Conservation (phyloP, 2,797 vertebrate species). For the Typhlichthys subterraneus region DNA sequence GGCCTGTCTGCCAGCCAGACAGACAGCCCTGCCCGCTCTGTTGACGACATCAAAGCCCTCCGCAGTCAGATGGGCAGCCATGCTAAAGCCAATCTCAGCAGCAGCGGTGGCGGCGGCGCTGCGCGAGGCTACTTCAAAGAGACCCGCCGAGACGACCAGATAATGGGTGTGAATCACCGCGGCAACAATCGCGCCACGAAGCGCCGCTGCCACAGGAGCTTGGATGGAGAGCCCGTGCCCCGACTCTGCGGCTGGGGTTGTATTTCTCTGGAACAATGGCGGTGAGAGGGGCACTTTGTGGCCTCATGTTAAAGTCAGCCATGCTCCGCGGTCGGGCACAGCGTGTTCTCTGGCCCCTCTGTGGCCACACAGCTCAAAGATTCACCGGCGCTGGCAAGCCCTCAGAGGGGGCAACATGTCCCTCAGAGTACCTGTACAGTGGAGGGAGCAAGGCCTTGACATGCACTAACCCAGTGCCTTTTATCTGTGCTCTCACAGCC, state of each 20-base stretch:
- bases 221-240: conserved; percentile 21
- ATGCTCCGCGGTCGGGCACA: not conserved
- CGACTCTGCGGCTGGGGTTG: conserved; percentile 40
- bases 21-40: conserved; percentile 63
- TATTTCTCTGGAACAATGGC: conserved; percentile 39
- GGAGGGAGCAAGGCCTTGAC: conserved; percentile 41
- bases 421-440: conserved; percentile 68
- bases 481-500: conserved; percentile 55
- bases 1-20: conserved; percentile 37
- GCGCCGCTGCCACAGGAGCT: conserved; percentile 25
- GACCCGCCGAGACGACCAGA: conserved; percentile 68
- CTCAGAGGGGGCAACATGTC: conserved; percentile 71
- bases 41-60: conserved; percentile 75
- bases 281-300: conserved; percentile 49
- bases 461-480: conserved; percentile 39
- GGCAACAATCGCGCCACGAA: conserved; percentile 36
- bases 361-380: conserved; percentile 72
- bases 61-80: conserved; percentile 67
- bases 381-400: conserved; percentile 61
- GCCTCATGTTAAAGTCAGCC: conserved; percentile 42
- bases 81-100: conserved; percentile 69
- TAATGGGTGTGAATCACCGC: conserved; percentile 54
- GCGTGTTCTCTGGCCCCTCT: conserved; percentile 68
- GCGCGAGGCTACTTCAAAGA: conserved; percentile 70
- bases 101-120: conserved; percentile 11